These are phyloP conservation scores for Melinaea menophilus DNA, from an alignment of 2,888 invertebrate species.

Conservation along the genomic window DNA sequence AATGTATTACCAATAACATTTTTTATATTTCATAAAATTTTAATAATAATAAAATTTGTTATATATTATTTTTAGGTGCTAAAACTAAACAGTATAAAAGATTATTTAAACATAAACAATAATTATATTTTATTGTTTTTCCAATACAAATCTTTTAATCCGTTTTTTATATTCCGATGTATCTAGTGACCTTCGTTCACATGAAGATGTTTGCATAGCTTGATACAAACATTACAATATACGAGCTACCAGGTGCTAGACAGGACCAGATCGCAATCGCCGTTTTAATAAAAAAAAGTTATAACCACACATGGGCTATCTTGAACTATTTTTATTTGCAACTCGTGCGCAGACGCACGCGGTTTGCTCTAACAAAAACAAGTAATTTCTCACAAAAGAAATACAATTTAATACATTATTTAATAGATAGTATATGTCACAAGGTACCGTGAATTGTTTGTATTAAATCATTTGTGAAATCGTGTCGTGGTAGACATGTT, in stretches of 20 bases:
- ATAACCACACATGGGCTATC: constrained; percentile 3
- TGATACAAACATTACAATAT: too few species aligned
- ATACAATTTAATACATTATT: too few species aligned
- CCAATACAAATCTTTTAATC: too few species aligned
- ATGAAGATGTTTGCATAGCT: too few species aligned
- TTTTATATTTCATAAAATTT: not conserved
- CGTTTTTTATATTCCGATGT: too few species aligned
- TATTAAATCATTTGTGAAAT: not conserved
- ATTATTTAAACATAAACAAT: too few species aligned
- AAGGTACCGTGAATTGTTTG: constrained; percentile 1
- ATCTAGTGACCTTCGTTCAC: too few species aligned
- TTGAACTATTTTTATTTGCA: constrained; percentile 6
- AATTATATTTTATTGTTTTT: too few species aligned
- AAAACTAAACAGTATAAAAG: too few species aligned
- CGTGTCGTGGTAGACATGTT: constrained; percentile 47
- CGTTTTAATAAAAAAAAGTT: constrained; percentile 4
- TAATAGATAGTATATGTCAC: not conserved
- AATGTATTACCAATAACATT: constrained; percentile 7
- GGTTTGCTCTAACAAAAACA: constrained; percentile 7
- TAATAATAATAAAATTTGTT: not conserved
- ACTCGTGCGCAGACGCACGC: constrained; percentile 20
- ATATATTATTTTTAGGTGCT: too few species aligned
- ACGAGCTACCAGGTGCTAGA: too few species aligned
- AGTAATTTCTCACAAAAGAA: not conserved
- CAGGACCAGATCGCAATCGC: too few species aligned